Evolutionary conservation across 2,888 invertebrate genomes (phyloP).

Genomic region (Ditula angustiorana): DNA sequence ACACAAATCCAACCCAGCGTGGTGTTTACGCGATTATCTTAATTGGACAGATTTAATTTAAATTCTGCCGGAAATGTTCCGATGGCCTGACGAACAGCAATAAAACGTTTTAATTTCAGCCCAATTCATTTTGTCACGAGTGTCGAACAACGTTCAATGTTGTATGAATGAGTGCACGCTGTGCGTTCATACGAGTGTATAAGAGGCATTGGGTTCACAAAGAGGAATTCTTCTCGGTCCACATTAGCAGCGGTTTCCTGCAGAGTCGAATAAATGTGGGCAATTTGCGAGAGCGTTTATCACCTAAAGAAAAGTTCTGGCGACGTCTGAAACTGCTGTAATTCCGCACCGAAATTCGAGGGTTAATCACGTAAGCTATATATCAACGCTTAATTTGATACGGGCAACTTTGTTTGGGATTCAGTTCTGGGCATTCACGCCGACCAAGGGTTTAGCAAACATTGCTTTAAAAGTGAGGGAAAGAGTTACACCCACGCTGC

Average conservation of each 20-base stretch:
- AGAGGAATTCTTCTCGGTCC: conserved; percentile 64
- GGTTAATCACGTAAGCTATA: conserved; percentile 75
- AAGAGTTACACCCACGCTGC: background rate
- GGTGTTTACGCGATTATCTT: conserved; percentile 59
- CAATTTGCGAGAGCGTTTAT: conserved; percentile 82
- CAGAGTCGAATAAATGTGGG: conserved; percentile 76
- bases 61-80: conserved; percentile 56
- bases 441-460: conserved; percentile 47
- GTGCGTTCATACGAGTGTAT: conserved; percentile 49
- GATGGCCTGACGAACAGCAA: conserved; percentile 63
- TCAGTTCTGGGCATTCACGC: conserved; percentile 50
- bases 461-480: conserved; percentile 46
- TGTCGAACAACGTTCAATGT: conserved; percentile 62
- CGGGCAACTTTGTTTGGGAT: conserved; percentile 65
- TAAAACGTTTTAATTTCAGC: conserved; percentile 62
- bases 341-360: conserved; percentile 72
- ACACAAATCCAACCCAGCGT: conserved; percentile 53
- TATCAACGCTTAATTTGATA: conserved; percentile 76
- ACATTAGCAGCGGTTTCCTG: conserved; percentile 74
- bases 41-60: conserved; percentile 64
- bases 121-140: conserved; percentile 65
- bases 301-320: conserved; percentile 82
- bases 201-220: conserved; percentile 50
- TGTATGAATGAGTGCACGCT: conserved; percentile 58
- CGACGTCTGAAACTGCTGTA: conserved; percentile 77